Base-by-base conservation (phyloP, 2,888 invertebrate genomes). In the Seira musarum region DNA sequence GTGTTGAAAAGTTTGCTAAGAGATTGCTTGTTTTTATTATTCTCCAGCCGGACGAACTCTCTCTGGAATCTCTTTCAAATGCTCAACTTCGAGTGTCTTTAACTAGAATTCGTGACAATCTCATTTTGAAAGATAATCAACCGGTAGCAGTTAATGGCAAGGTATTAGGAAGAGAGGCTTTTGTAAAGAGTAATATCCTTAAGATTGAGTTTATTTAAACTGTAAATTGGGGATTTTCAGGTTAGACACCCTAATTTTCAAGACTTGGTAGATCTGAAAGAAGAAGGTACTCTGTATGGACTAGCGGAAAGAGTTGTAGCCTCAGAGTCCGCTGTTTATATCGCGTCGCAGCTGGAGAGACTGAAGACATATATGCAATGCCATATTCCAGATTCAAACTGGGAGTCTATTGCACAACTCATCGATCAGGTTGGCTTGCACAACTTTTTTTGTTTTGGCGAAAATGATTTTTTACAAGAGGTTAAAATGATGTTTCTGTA, bases 261-360 rank as follows among this genome's bases (percentile, higher is more conserved):
- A 81, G 91, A 92, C 1, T 91, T 92, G 82, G 93, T 94, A 40
- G 92, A 94, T 87, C 89, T 95, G 53, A 90, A 89, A 22, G 91
- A 92, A 79, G 91, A 94, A 2, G 94, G 95, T 80, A 93, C 91
- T 75, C 90, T 98, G 17, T 94, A 94, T 88, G 97, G 97, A 0
- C 89, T 98, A 30, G 91, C 93, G 0, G 96, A 97, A 88, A 91
- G 98, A 81, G 93, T 97, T 19, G 95, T 97, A 0, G 98, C 95
- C 0, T 94, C 96, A 0, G 98, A 99, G 89, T 98, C 98, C 85
- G 91, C 96, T 0, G 93, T 96, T 86, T 97, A 97, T 89, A 91
- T 99, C 85, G 93, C 96, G 0, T 93, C 93, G 85, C 98, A 99
- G 89, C 94, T 95, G 87, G 94, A 95, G 87, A 91, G 93, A 70